Evolutionary conservation across 2,797 vertebrate species (phyloP).

Genomic region (Ctenosaura bakeri): DNA sequence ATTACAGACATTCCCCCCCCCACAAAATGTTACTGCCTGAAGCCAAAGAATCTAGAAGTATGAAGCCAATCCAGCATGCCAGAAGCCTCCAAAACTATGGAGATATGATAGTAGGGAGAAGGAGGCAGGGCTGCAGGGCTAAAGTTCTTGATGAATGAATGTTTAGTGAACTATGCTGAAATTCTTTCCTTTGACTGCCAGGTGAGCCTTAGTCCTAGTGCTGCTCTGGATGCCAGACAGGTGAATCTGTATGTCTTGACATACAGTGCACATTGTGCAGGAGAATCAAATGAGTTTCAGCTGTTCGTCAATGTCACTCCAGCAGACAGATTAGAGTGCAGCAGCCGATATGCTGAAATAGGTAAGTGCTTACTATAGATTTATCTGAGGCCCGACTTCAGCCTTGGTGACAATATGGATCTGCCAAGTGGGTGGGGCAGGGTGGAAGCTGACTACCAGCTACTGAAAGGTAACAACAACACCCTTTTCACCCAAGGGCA

Average conservation of each 20-base stretch:
- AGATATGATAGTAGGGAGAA: not conserved
- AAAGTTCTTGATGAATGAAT: not conserved
- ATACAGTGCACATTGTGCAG: conserved; percentile 31
- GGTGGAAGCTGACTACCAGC: not conserved
- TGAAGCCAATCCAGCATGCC: not conserved
- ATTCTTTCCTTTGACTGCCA: conserved; percentile 35
- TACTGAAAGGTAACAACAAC: not conserved
- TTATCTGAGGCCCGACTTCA: too few relatives aligned
- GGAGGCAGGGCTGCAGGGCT: not conserved
- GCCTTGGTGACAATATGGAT: not conserved
- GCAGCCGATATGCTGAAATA: conserved; percentile 58
- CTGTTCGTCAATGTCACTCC: conserved; percentile 3
- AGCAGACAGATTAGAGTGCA: not conserved
- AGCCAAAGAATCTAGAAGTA: not conserved
- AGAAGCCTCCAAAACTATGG: too few relatives aligned
- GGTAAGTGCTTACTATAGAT: conserved; percentile 65
- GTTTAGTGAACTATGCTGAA: not conserved
- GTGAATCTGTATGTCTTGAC: conserved; percentile 74
- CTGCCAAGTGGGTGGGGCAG: too few relatives aligned
- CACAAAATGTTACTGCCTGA: not conserved
- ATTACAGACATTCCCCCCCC: not conserved
- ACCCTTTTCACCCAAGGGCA: too few relatives aligned
- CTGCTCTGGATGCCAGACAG: conserved; percentile 62
- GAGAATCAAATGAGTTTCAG: accelerated
- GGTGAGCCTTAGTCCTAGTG: conserved; percentile 76